Conservation (phyloP, 2,113 vertebrate species). For the Tragelaphus buxtoni region DNA sequence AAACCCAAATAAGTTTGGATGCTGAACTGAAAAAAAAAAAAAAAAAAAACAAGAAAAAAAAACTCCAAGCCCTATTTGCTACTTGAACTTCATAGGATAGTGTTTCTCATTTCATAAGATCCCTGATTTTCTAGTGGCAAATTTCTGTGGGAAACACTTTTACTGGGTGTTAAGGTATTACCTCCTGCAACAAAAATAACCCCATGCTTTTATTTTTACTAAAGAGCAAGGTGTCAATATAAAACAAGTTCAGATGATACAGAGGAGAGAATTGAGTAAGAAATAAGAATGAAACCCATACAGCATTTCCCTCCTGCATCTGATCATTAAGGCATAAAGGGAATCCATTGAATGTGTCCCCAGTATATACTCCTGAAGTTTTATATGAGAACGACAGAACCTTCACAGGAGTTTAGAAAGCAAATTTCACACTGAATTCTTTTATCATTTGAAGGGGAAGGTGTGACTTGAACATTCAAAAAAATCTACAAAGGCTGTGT, state of each 20-base stretch:
- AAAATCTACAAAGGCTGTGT: constrained; percentile 37
- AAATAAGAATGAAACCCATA: constrained; percentile 44
- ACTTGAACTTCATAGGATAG: not conserved
- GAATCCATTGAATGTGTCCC: constrained; percentile 31
- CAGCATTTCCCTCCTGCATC: not conserved
- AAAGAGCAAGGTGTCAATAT: constrained; percentile 6
- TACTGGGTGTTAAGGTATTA: not conserved
- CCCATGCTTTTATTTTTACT: constrained; percentile 42
- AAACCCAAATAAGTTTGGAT: constrained; percentile 47
- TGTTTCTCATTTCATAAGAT: not conserved
- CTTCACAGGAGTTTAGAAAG: constrained; percentile 60
- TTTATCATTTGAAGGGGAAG: constrained; percentile 60
- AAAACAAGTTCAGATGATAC: constrained; percentile 28
- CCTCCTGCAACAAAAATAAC: constrained; percentile 42
- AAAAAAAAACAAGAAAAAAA: rapidly evolving
- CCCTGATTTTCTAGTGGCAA: not conserved
- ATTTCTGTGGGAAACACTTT: not conserved
- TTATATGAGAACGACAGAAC: constrained; percentile 7
- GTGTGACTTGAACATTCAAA: constrained; percentile 43
- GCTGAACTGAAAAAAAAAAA: constrained; percentile 25
- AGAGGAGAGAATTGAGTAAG: constrained; percentile 33
- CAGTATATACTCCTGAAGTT: constrained; percentile 44
- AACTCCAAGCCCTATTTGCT: constrained; percentile 19
- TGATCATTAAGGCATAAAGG: constrained; percentile 51
- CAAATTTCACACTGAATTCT: constrained; percentile 62